A percentile compares a stretch with the other conserved stretches of the same genome.
Conservation (phyloP, 2,113 vertebrate species). For the Serinus canaria region DNA sequence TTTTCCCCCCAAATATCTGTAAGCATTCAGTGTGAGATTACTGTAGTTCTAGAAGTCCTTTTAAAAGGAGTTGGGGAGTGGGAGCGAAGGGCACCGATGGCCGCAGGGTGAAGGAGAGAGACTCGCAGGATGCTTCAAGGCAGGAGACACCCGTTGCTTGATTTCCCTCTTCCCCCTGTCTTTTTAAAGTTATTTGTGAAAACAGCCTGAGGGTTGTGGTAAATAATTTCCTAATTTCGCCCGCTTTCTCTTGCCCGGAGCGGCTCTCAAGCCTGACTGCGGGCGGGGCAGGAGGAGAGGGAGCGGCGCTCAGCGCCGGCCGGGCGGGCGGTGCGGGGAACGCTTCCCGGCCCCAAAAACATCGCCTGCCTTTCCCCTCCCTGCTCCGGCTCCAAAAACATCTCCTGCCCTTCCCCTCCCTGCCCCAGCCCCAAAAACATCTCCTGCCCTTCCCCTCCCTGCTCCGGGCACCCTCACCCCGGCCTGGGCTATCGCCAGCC, state of each 20-base stretch:
- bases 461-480: not conserved
- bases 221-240: not conserved
- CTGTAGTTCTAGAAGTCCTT: not conserved
- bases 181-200: not conserved
- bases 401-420: not conserved
- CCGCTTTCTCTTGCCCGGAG: too few relatives aligned
- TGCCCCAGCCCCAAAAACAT: too few relatives aligned
- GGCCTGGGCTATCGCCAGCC: not conserved
- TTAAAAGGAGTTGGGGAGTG: not conserved
- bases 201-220: not conserved
- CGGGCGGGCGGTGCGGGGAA: not conserved
- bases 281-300: not conserved
- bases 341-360: too few relatives aligned
- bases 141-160: not conserved
- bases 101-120: not conserved
- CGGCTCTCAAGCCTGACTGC: fast-evolving
- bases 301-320: not conserved
- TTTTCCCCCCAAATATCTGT: fast-evolving
- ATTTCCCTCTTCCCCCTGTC: fast-evolving
- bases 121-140: fast-evolving
- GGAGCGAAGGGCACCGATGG: not conserved
- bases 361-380: not conserved
- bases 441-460: not conserved
- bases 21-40: not conserved
- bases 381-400: too few relatives aligned